Evolutionary conservation across 2,797 vertebrate genomes (phyloP), one percentile per base, ranked within the genome.

Genomic region (Naso thynnoides): DNA sequence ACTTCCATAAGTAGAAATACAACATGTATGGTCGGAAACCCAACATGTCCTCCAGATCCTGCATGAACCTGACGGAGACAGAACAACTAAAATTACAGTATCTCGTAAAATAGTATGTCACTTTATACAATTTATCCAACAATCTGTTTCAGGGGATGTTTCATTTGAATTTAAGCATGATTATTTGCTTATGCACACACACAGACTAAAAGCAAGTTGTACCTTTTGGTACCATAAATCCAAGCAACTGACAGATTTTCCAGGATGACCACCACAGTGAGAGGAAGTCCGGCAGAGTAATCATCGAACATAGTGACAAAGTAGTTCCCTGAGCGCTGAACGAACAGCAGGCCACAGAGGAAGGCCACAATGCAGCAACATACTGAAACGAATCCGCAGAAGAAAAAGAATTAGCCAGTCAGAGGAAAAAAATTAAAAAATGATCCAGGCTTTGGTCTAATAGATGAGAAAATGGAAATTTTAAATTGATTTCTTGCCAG

Each of bases 231-330:
- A 77, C 97, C 97, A 0, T 99, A 99, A 81, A 98, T 93, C 97
- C 97, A 98, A 65, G 97, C 95, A 70, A 98, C 97, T 0, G 97
- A 96, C 0, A 98, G 73, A 83, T 98, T 98, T 91, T 98, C 97
- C 70, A 98, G 92, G 88, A 98, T 97, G 81, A 98, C 97, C 47
- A 98, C 97, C 0, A 98, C 87, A 0, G 96, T 98, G 89, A 98
- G 97, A 0, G 97, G 97, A 86, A 98, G 88, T 0, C 97, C 97
- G 29, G 97, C 97, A 0, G 97, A 98, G 78, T 98, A 98, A 78
- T 98, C 97, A 0, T 98, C 97, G 68, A 98, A 98, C 97, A 98
- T 98, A 85, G 95, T 96, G 92, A 98, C 97, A 84, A 96, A 98
- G 89, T 98, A 98, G 80, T 98, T 98, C 64, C 97, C 97, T 1